Evolutionary conservation across 2,888 invertebrate genomes (phyloP), one percentile per base, ranked within the genome.

Genomic region (Myopa tessellatipennis): DNA sequence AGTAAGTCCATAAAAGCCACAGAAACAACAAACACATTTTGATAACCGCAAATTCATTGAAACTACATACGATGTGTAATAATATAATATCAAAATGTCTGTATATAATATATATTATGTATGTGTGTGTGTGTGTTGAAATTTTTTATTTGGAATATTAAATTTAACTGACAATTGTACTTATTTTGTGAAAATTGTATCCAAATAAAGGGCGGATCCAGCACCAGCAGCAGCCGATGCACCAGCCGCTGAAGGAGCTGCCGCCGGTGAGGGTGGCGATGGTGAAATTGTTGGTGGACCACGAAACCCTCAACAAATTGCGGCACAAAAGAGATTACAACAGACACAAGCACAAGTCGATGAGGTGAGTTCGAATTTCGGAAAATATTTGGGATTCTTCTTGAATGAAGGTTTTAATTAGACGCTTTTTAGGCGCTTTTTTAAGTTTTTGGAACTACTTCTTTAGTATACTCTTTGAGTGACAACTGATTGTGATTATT

Each of bases 261-360:
- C 91, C 87, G 90, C 92, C 81, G 92, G 92, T 58, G 92, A 92
- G 83, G 93, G 92, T 81, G 93, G 92, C 77, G 95, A 94, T 90
- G 87, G 87, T 26, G 95, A 94, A 78, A 93, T 95, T 89, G 95
- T 96, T 87, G 96, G 96, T 82, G 96, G 96, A 78, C 96, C 96
- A 80, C 82, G 94, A 88, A 95, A 94, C 82, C 95, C 95, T 79
- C 95, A 95, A 89, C 95, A 95, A 90, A 92, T 94, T 83, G 95
- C 95, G 76, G 95, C 95, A 83, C 94, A 94, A 89, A 94, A 95
- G 84, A 92, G 95, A 85, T 90, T 95, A 88, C 95, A 95, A 87
- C 95, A 95, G 89, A 94, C 95, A 82, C 95, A 95, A 90, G 95
- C 95, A 81, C 95, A 95, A 91, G 95, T 95, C 80, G 95, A 95